These are phyloP conservation scores for Dicyrtomina minuta DNA, from an alignment of 2,888 invertebrate genomes.

Conservation along the genomic window DNA sequence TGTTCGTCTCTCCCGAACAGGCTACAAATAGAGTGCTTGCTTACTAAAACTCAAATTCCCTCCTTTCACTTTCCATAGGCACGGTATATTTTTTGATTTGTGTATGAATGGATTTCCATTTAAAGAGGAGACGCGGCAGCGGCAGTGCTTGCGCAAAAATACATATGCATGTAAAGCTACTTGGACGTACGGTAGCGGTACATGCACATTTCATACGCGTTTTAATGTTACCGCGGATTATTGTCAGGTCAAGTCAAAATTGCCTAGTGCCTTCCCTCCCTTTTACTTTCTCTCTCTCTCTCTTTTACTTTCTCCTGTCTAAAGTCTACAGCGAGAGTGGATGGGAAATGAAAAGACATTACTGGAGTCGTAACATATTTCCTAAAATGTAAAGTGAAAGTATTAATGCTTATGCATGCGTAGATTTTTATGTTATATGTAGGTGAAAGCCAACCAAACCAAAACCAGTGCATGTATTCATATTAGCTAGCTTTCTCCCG, in stretches of 20 bases:
- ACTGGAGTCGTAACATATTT: neutral
- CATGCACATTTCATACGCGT: too few relatives aligned
- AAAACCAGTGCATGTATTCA: too few relatives aligned
- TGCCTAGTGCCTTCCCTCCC: neutral
- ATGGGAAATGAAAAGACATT: neutral
- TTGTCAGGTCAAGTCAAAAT: too few relatives aligned
- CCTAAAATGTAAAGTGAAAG: neutral
- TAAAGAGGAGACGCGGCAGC: neutral
- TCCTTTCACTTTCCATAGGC: neutral
- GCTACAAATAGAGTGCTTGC: neutral
- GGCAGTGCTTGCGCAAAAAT: too few relatives aligned
- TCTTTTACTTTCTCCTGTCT: neutral
- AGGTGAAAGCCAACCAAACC: too few relatives aligned
- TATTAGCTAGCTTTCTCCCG: neutral
- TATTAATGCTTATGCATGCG: constrained; percentile 7
- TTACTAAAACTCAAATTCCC: neutral
- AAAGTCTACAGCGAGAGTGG: neutral
- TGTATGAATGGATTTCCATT: neutral
- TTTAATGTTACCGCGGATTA: too few relatives aligned
- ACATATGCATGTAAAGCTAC: too few relatives aligned
- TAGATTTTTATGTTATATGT: neutral
- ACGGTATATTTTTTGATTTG: neutral
- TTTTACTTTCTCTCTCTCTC: neutral
- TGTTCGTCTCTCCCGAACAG: neutral
- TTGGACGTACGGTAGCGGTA: too few relatives aligned